Conservation (phyloP, 2,888 invertebrate genomes). For the Euproctis similis region DNA sequence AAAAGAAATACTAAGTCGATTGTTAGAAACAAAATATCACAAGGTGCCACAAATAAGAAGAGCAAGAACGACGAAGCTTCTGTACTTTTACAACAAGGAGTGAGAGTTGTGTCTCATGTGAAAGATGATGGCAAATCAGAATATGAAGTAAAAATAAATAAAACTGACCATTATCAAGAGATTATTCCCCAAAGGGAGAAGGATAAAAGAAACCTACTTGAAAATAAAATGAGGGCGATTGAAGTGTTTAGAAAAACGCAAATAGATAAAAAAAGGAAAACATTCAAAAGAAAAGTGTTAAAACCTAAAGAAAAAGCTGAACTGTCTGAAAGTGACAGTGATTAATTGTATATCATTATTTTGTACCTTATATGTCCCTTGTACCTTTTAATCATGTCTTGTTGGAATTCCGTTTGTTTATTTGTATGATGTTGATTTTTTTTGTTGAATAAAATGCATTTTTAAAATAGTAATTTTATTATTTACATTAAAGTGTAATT, state of each 20-base stretch:
- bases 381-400: neutral
- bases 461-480: conserved; percentile 66
- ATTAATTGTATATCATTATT: conserved; percentile 48
- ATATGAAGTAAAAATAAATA: conserved; percentile 49
- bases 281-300: conserved; percentile 53
- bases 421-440: too few species aligned
- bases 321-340: conserved; percentile 80
- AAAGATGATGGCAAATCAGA: conserved; percentile 30
- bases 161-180: conserved; percentile 65
- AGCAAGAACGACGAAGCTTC: conserved; percentile 29
- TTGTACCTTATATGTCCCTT: conserved; percentile 8
- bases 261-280: conserved; percentile 72
- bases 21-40: conserved; percentile 25
- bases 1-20: conserved; percentile 28
- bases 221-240: conserved; percentile 84
- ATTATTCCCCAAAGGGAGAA: conserved; percentile 84
- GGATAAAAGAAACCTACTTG: conserved; percentile 77
- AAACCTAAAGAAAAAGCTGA: conserved; percentile 77
- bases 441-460: conserved; percentile 40
- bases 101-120: conserved; percentile 40
- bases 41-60: conserved; percentile 33
- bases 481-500: conserved; percentile 51
- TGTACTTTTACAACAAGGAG: conserved; percentile 34
- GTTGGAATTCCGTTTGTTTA: conserved; percentile 1
- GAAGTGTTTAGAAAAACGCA: conserved; percentile 82